A percentile compares a stretch with the other conserved stretches of the same genome.
These are phyloP conservation scores for Drosophila pectinifera DNA, from an alignment of 1,140 invertebrate genomes.

Conservation along the genomic window DNA sequence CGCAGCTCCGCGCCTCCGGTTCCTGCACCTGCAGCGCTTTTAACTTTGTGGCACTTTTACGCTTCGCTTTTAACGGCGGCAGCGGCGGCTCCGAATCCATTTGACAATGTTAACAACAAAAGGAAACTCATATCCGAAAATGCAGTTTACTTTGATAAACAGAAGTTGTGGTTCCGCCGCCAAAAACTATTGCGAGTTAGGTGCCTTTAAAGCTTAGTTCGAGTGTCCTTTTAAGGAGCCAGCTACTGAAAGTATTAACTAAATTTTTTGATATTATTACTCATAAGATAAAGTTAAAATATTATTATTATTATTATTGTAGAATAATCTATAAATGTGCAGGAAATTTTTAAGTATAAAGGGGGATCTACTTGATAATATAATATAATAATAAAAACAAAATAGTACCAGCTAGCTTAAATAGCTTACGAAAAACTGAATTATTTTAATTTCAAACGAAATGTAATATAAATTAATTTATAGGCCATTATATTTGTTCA, in stretches of 20 bases:
- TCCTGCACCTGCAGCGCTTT: conserved; percentile 16
- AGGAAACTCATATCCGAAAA: conserved; percentile 39
- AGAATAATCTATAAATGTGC: too few relatives aligned
- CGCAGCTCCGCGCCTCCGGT: conserved; percentile 1
- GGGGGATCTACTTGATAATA: too few relatives aligned
- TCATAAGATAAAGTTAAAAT: too few relatives aligned
- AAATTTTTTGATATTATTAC: too few relatives aligned
- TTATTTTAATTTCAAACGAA: neutral
- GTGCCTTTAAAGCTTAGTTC: conserved; percentile 1
- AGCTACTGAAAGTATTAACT: too few relatives aligned
- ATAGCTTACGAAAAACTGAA: too few relatives aligned
- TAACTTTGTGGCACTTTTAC: conserved; percentile 45
- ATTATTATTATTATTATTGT: too few relatives aligned
- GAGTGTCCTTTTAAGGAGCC: too few relatives aligned
- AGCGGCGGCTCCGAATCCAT: conserved; percentile 43
- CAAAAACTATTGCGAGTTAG: conserved; percentile 9
- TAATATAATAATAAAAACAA: too few relatives aligned
- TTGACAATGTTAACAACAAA: conserved; percentile 54
- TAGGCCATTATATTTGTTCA: too few relatives aligned
- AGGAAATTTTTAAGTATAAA: too few relatives aligned
- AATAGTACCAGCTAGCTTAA: too few relatives aligned
- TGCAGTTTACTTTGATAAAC: conserved; percentile 45
- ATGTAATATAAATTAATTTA: neutral
- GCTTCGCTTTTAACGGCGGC: conserved; percentile 35
- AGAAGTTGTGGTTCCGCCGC: conserved; percentile 24